Evolutionary conservation across 92 coral and sea anemone species (phyloP).

Genomic region (Epizoanthus ramosus): DNA sequence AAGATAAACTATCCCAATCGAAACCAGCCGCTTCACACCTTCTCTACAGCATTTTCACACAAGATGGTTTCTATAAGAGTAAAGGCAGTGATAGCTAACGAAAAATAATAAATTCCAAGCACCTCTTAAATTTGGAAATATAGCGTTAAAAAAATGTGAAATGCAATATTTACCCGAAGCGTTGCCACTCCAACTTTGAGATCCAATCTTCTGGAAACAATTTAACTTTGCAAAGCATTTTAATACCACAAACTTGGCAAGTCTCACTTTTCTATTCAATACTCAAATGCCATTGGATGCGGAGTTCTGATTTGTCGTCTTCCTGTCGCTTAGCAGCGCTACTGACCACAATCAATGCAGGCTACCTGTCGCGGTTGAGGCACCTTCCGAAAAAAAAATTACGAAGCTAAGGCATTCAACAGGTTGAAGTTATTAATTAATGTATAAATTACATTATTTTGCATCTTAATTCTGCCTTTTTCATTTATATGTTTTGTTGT

Average conservation of each 20-base stretch:
- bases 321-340: neutral
- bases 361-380: conserved; percentile 14
- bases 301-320: conserved; percentile 1
- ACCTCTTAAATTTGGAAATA: neutral
- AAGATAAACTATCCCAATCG: no score
- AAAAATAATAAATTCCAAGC: neutral
- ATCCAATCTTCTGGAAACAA: conserved; percentile 14
- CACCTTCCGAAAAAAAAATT: neutral
- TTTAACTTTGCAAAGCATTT: conserved; percentile 18
- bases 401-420: conserved; percentile 13
- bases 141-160: neutral
- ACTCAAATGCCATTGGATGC: conserved; percentile 30
- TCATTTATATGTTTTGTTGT: neutral
- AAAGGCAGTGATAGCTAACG: no score
- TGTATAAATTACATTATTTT: neutral
- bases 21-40: no score
- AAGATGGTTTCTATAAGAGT: no score
- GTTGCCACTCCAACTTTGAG: neutral
- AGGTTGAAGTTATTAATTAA: conserved; percentile 9
- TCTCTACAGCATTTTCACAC: no score
- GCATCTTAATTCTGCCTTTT: no score
- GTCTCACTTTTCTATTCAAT: neutral
- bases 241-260: conserved; percentile 31
- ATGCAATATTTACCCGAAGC: conserved; percentile 6
- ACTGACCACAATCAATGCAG: conserved; percentile 18